Evolutionary conservation across 1,140 invertebrate genomes (phyloP).

Genomic region (Drosophila bocqueti): DNA sequence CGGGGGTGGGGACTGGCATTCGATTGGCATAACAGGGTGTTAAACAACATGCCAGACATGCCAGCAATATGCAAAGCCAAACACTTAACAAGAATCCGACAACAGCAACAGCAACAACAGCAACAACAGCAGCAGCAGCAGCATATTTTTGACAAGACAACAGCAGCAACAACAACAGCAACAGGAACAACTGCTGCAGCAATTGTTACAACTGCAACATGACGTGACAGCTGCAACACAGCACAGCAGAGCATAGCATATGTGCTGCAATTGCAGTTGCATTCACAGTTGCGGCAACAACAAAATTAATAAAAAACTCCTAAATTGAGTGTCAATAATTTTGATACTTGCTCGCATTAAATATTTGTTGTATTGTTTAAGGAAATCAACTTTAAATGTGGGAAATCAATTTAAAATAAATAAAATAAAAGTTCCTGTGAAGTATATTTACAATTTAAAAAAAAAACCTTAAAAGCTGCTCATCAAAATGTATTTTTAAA

Average conservation of each 20-base stretch:
- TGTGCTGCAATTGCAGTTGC: constrained; percentile 46
- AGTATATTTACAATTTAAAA: background rate
- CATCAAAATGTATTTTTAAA: too few relatives aligned
- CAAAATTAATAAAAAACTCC: constrained; percentile 56
- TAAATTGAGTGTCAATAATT: constrained; percentile 75
- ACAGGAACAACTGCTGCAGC: constrained; percentile 3
- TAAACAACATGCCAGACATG: constrained; percentile 74
- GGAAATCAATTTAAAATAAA: background rate
- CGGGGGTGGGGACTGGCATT: background rate
- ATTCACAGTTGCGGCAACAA: constrained; percentile 11
- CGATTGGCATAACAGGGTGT: constrained; percentile 60
- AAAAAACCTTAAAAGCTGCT: too few relatives aligned
- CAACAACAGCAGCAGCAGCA: constrained; percentile 13
- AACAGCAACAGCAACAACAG: constrained; percentile 28
- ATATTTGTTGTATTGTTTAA: constrained; percentile 11
- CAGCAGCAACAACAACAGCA: constrained; percentile 28
- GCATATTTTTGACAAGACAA: constrained; percentile 72
- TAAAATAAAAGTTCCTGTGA: background rate
- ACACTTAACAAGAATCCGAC: constrained; percentile 68
- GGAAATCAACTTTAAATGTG: background rate
- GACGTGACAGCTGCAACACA: constrained; percentile 75
- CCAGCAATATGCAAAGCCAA: constrained; percentile 72
- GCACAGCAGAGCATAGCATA: constrained; percentile 59
- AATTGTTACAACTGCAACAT: constrained; percentile 46
- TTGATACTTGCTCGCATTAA: constrained; percentile 43